Evolutionary conservation across 2,797 vertebrate genomes (phyloP), one percentile per base, ranked within the genome.

Genomic region (Sus cebifrons): DNA sequence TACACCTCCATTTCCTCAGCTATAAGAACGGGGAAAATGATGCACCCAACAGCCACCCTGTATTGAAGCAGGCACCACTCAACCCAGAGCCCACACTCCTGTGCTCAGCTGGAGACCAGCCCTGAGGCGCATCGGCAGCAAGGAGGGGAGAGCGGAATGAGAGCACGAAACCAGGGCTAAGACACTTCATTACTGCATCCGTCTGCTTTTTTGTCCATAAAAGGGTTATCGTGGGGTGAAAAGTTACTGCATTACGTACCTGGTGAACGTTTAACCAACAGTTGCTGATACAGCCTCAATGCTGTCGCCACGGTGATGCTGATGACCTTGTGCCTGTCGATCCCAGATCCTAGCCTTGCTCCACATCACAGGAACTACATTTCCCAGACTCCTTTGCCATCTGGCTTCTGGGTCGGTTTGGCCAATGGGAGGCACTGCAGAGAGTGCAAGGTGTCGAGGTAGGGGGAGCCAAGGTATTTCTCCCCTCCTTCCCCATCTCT

Each of bases 191-290:
- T 10, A 3, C 7, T 18, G 32, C 23, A n/a, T 1, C n/a, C 17
- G 32, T 79, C 15, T 4, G 3, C 8, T 29, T 93, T 79, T 20
- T 79, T 20, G 2, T 16, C 8, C 1, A 9, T 32, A n/a, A 58
- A 16, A 11, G 27, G 6, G 32, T 36, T 9, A 1, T 49, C 29
- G 2, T 3, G 1, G n/a, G 29, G 25, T 4, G 52, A 73, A 23
- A 13, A 14, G 3, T 4, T 1, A 5, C 60, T 18, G 3, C 5
- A 3, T 3, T 6, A 2, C 14, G 54, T 15, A 0, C 17, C 49
- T 3, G 1, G 13, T 1, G 36, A 6, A 4, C 29, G 1, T 27
- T 56, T 25, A 6, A 6, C 25, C 15, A 4, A 23, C 16, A 40
- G n/a, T 1, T 16, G 16, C 20, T 7, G 3, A 16, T 6, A 60